Evolutionary conservation across 2,888 invertebrate species (phyloP).

Genomic region (Synergus umbraculus): DNA sequence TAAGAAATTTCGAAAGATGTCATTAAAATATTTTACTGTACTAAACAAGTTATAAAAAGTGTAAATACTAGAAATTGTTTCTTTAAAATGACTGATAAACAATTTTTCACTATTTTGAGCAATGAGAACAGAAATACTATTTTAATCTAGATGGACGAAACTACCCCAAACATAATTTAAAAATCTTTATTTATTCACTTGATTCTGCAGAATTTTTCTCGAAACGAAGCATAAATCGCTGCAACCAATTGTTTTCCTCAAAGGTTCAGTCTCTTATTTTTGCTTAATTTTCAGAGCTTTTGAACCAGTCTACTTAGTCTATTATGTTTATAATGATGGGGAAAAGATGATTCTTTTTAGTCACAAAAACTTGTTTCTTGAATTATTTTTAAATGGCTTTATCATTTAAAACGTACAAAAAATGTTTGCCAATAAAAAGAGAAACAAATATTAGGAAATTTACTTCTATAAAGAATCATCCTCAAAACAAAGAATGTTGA

Average conservation of each 20-base stretch:
- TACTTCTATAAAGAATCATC: not conserved
- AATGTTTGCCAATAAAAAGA: not conserved
- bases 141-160: not conserved
- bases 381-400: not conserved
- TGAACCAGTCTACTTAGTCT: conserved; percentile 27
- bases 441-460: not conserved
- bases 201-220: conserved; percentile 39
- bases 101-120: not conserved
- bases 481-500: not conserved
- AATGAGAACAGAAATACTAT: not conserved
- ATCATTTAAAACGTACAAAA: too few species aligned
- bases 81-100: not conserved
- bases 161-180: not conserved
- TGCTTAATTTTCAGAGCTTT: conserved; percentile 15
- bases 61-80: not conserved
- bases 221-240: conserved; percentile 8
- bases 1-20: not conserved
- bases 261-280: conserved; percentile 34
- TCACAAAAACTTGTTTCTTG: not conserved
- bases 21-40: not conserved
- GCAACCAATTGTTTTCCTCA: conserved; percentile 9
- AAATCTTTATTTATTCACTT: not conserved
- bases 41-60: not conserved
- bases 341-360: not conserved
- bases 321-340: not conserved